Evolutionary conservation across 2,113 vertebrate species (phyloP).

Genomic region (Podarcis cretensis): DNA sequence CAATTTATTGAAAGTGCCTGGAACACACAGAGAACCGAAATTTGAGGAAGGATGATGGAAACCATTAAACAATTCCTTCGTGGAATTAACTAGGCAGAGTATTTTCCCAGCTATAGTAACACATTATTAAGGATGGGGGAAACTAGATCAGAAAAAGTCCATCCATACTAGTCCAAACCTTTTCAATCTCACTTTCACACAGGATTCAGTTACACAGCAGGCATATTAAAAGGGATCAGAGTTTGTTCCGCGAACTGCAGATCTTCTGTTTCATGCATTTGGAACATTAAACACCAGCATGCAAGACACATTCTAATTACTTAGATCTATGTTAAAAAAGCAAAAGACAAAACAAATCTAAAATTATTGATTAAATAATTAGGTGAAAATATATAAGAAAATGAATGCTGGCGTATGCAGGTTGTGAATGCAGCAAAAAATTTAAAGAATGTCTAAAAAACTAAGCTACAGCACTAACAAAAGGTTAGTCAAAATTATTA

Average conservation of each 20-base stretch:
- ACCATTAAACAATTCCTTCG: constrained; percentile 55
- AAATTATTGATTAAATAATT: neutral
- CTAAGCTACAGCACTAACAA: constrained; percentile 23
- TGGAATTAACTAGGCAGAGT: constrained; percentile 45
- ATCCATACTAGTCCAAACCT: constrained; percentile 21
- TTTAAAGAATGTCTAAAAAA: constrained; percentile 19
- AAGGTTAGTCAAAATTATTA: constrained; percentile 66
- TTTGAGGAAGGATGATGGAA: constrained; percentile 59
- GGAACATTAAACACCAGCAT: constrained; percentile 26
- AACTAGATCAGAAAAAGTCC: constrained; percentile 45
- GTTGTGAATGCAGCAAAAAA: constrained; percentile 11
- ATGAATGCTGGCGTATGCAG: constrained; percentile 3
- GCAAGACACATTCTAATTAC: constrained; percentile 18
- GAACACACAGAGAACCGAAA: constrained; percentile 64
- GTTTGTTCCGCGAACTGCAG: neutral
- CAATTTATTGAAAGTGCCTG: constrained; percentile 66
- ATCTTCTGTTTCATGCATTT: neutral
- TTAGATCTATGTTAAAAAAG: constrained; percentile 6
- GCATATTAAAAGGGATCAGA: constrained; percentile 13
- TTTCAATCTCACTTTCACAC: constrained; percentile 44
- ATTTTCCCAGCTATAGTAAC: constrained; percentile 47
- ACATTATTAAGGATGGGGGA: constrained; percentile 32
- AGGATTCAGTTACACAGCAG: constrained; percentile 6
- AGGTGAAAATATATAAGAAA: constrained; percentile 23
- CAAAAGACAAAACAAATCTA: neutral